Evolutionary conservation across 2,113 vertebrate species (phyloP).

Genomic region (Nanorana parkeri): DNA sequence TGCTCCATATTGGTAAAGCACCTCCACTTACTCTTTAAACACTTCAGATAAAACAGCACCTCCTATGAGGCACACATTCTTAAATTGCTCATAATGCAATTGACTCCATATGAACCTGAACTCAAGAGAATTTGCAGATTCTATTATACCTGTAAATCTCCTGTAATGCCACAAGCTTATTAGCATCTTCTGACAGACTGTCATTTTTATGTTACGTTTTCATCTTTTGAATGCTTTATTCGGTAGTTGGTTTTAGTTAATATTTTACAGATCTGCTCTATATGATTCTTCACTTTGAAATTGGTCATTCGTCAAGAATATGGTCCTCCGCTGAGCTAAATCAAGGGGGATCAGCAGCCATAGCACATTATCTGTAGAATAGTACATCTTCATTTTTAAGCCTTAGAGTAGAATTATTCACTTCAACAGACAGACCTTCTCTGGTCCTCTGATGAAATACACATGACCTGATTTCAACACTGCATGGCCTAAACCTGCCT

Average conservation of each 20-base stretch:
- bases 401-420: background rate
- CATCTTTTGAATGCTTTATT: conserved; percentile 26
- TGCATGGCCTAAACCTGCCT: background rate
- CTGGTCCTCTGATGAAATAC: conserved; percentile 4
- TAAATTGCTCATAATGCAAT: conserved; percentile 10
- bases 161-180: conserved; percentile 1
- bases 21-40: background rate
- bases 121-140: conserved; percentile 2
- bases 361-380: background rate
- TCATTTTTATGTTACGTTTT: conserved; percentile 17
- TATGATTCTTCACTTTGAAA: conserved; percentile 36
- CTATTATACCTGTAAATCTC: background rate
- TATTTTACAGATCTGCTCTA: conserved; percentile 20
- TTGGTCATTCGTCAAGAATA: conserved; percentile 20
- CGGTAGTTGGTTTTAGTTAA: background rate
- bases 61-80: conserved; percentile 5
- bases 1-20: background rate
- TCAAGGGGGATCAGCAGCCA: background rate
- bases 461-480: background rate
- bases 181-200: background rate
- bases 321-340: background rate
- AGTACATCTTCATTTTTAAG: conserved; percentile 36
- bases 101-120: conserved; percentile 20
- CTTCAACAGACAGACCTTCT: background rate
- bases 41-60: conserved; percentile 14